phyloP scores from a whole-genome alignment of 2,888 invertebrate species.

The Callyntrura sp. region DNA sequence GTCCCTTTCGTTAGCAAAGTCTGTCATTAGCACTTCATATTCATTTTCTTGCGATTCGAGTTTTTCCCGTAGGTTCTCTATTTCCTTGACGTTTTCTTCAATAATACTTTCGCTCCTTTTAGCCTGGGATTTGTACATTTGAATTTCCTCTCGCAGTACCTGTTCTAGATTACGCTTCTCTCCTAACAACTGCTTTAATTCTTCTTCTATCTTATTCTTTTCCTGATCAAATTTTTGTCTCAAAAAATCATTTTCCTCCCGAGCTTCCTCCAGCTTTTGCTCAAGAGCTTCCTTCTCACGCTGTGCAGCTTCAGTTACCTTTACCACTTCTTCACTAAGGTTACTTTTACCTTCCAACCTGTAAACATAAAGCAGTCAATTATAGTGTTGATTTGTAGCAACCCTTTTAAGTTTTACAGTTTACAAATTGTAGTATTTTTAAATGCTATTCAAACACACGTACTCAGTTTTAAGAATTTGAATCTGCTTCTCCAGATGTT shows the following conservation, averaged over 20 bases:
- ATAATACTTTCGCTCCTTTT: too few species aligned
- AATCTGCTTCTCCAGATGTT: conserved; percentile 88
- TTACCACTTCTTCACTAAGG: conserved; percentile 86
- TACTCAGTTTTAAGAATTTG: conserved; percentile 86
- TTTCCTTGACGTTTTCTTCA: conserved; percentile 55
- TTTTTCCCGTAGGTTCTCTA: conserved; percentile 29
- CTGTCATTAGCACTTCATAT: conserved; percentile 4
- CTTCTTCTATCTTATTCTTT: conserved; percentile 51
- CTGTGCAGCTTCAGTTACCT: conserved; percentile 86
- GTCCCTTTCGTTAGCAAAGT: too few species aligned
- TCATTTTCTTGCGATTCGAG: conserved; percentile 58
- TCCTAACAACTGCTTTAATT: conserved; percentile 40
- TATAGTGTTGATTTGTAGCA: too few species aligned
- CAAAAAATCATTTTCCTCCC: conserved; percentile 57
- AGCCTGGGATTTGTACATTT: too few species aligned
- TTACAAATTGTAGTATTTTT: too few species aligned
- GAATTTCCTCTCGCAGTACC: too few species aligned
- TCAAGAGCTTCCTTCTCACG: conserved; percentile 86
- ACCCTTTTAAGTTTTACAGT: too few species aligned
- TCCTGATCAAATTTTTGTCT: conserved; percentile 55
- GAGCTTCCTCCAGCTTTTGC: conserved; percentile 84
- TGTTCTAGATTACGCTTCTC: conserved; percentile 43
- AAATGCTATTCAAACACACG: neutral
- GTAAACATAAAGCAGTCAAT: neutral
- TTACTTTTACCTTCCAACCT: conserved; percentile 80